These are phyloP conservation scores for Poecilia latipinna DNA, from an alignment of 2,113 vertebrate species.

Conservation along the genomic window DNA sequence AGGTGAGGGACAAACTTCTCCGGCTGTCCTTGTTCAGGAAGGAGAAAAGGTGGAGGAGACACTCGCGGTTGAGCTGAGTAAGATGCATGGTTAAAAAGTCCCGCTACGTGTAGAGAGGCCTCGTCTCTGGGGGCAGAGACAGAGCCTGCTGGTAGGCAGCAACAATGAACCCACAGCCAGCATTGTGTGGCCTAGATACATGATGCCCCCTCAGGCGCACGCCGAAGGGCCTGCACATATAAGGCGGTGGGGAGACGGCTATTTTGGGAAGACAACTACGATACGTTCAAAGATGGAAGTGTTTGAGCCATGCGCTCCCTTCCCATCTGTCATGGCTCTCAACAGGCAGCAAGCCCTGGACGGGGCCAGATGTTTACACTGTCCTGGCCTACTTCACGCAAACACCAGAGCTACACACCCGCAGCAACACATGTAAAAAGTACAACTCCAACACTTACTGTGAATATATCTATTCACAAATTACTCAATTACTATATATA, in stretches of 20 bases:
- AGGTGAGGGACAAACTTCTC: constrained; percentile 85
- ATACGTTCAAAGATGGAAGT: constrained; percentile 69
- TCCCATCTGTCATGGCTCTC: constrained; percentile 76
- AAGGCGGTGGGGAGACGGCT: constrained; percentile 85
- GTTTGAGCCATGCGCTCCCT: constrained; percentile 67
- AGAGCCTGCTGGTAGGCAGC: constrained; percentile 53
- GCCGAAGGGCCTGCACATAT: constrained; percentile 86
- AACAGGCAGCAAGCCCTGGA: constrained; percentile 55
- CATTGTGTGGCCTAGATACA: constrained; percentile 77
- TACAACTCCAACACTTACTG: not conserved
- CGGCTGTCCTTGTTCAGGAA: constrained; percentile 92
- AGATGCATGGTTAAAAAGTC: constrained; percentile 80
- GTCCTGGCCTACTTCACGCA: constrained; percentile 55
- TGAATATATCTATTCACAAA: not conserved
- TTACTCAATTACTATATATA: not conserved
- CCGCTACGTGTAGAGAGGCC: constrained; percentile 37
- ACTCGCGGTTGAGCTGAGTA: constrained; percentile 88
- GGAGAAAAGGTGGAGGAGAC: constrained; percentile 92
- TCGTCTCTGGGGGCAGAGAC: constrained; percentile 27
- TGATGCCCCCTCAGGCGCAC: constrained; percentile 74
- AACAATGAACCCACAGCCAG: constrained; percentile 59
- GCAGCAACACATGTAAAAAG: not conserved
- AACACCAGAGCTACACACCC: constrained; percentile 23
- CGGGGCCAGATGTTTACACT: constrained; percentile 74
- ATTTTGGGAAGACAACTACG: constrained; percentile 88